Evolutionary conservation across 2,797 vertebrate species (phyloP).

Genomic region (Aplochiton taeniatus): DNA sequence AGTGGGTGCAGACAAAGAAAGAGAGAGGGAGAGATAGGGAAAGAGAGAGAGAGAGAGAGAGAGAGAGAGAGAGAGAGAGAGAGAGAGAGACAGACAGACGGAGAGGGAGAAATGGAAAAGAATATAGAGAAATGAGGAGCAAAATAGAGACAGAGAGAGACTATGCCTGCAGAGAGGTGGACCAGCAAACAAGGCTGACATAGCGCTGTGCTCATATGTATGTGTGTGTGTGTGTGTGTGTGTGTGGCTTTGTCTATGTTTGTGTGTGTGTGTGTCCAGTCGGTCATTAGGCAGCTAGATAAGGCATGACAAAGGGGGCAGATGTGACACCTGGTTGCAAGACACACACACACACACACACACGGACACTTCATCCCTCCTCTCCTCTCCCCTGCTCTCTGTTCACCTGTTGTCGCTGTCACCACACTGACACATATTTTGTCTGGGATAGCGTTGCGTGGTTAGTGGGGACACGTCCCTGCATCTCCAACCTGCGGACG

Average conservation of each 20-base stretch:
- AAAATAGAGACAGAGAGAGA: no score
- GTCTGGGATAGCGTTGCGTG: no score
- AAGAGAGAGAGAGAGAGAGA: not conserved
- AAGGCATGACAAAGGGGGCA: slow-evolving; percentile 22
- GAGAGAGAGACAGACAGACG: not conserved
- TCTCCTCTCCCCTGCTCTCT: no score
- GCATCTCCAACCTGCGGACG: no score
- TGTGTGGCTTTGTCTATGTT: not conserved
- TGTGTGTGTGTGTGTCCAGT: no score
- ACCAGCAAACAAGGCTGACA: not conserved
- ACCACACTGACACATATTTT: no score
- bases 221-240: slow-evolving; percentile 3
- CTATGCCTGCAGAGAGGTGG: not conserved
- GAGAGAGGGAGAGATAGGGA: slow-evolving; percentile 17
- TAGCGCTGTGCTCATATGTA: not conserved
- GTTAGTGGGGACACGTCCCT: no score
- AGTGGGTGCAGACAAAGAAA: slow-evolving; percentile 22
- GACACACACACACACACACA: not conserved
- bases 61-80: slow-evolving; percentile 7
- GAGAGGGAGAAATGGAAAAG: not conserved
- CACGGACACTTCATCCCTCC: no score
- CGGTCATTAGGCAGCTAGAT: slow-evolving; percentile 37
- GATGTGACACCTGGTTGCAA: slow-evolving; percentile 6
- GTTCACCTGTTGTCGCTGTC: no score
- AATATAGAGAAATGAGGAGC: not conserved